Evolutionary conservation across 2,797 vertebrate species (phyloP).

Genomic region (Heterohyrax brucei): DNA sequence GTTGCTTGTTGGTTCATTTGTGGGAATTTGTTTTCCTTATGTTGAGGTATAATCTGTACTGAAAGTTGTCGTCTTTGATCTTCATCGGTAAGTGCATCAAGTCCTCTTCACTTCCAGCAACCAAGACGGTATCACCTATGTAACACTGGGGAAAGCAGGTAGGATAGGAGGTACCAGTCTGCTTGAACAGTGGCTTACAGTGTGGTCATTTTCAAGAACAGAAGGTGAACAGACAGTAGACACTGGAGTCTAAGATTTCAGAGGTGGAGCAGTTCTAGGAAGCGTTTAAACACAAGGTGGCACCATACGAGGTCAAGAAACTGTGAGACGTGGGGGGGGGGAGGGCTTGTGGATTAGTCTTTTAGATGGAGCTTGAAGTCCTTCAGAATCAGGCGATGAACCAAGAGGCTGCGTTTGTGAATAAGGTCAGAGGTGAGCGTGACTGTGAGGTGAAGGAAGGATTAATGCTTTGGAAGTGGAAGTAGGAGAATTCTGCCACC

Average conservation of each 20-base stretch:
- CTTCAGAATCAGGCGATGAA: neutral
- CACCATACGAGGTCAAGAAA: constrained; percentile 1
- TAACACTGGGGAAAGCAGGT: neutral
- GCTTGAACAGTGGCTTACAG: neutral
- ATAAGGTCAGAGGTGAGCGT: constrained; percentile 48
- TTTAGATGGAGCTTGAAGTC: neutral
- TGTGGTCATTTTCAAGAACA: neutral
- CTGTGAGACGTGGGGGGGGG: neutral
- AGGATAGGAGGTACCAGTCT: neutral
- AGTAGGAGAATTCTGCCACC: neutral
- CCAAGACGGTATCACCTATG: too few species aligned
- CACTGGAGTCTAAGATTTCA: constrained; percentile 9
- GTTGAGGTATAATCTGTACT: too few species aligned
- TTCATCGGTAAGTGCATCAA: too few species aligned
- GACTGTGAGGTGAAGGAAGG: neutral
- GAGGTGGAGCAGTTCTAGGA: neutral
- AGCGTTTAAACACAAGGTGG: constrained; percentile 28
- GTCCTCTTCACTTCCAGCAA: too few species aligned
- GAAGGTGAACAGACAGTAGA: too few species aligned
- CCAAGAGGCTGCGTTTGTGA: neutral
- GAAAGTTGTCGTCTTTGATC: too few species aligned
- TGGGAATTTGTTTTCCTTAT: too few species aligned
- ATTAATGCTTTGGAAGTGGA: neutral
- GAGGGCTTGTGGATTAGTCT: neutral
- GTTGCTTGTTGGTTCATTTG: too few species aligned